These are phyloP conservation scores for Rhinogobius similis DNA, from an alignment of 2,113 vertebrate genomes.

Conservation along the genomic window DNA sequence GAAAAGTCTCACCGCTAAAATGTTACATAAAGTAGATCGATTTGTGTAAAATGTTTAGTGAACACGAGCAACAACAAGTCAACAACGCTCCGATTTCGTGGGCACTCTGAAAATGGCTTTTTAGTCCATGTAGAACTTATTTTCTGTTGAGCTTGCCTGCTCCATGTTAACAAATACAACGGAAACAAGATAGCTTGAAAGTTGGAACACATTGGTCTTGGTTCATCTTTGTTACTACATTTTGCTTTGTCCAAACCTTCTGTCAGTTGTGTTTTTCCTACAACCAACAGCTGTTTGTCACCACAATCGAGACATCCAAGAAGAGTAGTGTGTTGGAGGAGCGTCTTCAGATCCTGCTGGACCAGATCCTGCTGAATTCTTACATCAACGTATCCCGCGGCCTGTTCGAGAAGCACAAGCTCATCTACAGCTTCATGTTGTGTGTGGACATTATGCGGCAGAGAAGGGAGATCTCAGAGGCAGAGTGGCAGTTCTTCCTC, in stretches of 20 bases:
- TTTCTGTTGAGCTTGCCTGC: too few relatives aligned
- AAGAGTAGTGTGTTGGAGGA: conserved; percentile 67
- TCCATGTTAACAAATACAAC: too few relatives aligned
- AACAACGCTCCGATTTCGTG: too few relatives aligned
- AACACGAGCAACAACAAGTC: too few relatives aligned
- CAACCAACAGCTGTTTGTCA: conserved; percentile 78
- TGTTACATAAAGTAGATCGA: too few relatives aligned
- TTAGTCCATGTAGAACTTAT: too few relatives aligned
- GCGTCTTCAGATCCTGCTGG: conserved; percentile 72
- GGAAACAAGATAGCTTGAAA: too few relatives aligned
- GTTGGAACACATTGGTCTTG: background rate
- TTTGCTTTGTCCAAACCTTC: background rate
- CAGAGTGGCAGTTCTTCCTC: conserved; percentile 81
- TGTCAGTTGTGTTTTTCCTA: background rate
- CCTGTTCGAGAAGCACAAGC: conserved; percentile 82
- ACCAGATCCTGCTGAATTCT: conserved; percentile 73
- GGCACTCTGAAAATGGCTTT: too few relatives aligned
- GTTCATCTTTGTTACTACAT: background rate
- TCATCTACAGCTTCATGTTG: conserved; percentile 84
- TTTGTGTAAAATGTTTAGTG: too few relatives aligned
- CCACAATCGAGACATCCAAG: conserved; percentile 76
- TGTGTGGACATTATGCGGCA: conserved; percentile 80
- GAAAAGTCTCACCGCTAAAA: too few relatives aligned
- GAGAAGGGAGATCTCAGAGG: conserved; percentile 69
- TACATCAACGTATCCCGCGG: conserved; percentile 77